phyloP scores from a whole-genome alignment of 2,888 invertebrate genomes.

The Synanthedon vespiformis region DNA sequence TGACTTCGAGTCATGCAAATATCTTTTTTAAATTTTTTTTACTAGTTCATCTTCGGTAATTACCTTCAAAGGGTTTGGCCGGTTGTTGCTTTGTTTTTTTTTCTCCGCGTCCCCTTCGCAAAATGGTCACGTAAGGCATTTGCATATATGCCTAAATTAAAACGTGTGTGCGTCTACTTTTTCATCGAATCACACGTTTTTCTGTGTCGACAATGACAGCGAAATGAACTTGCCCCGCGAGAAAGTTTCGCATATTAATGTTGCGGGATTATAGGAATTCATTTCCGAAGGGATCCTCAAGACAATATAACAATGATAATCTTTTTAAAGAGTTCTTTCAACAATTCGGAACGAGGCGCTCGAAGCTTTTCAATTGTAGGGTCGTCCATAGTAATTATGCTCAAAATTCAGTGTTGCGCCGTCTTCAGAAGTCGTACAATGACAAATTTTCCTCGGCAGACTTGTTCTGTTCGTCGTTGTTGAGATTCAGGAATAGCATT shows the following conservation, averaged over 20 bases:
- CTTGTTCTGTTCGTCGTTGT: too few relatives aligned
- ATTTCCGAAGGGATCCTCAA: conserved; percentile 4
- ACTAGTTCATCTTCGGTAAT: conserved; percentile 51
- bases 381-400: too few relatives aligned
- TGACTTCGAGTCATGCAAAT: conserved; percentile 54
- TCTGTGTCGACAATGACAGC: conserved; percentile 42
- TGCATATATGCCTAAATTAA: conserved; percentile 64
- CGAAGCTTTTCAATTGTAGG: too few relatives aligned
- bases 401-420: too few relatives aligned
- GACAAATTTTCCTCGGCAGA: too few relatives aligned
- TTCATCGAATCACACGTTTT: conserved; percentile 57
- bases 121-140: conserved; percentile 66
- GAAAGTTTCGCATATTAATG: conserved; percentile 50
- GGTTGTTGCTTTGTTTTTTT: conserved; percentile 56
- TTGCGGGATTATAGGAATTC: conserved; percentile 23
- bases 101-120: conserved; percentile 40
- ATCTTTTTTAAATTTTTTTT: conserved; percentile 42
- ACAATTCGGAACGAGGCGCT: too few relatives aligned
- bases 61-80: conserved; percentile 58
- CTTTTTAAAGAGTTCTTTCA: too few relatives aligned
- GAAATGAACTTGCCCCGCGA: conserved; percentile 36
- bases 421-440: too few relatives aligned
- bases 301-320: neutral
- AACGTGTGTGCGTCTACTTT: conserved; percentile 48
- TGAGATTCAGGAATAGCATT: too few relatives aligned